phyloP scores from a whole-genome alignment of 1,140 invertebrate species.

The Archegozetes longisetosus region DNA sequence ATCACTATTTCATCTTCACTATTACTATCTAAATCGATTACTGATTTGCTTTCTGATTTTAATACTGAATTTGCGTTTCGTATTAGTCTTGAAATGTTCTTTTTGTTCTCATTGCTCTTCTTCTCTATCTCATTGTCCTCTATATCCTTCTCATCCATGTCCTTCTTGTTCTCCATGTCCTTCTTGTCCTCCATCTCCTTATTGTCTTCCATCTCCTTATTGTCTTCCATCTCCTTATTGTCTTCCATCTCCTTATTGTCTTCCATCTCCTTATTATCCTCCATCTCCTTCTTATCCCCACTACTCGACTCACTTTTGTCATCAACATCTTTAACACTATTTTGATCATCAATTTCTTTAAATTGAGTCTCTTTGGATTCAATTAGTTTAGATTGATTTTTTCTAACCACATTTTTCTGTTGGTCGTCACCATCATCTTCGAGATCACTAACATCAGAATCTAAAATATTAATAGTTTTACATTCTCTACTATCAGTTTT shows the following conservation, averaged over 20 bases:
- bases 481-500: too few species aligned
- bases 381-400: too few species aligned
- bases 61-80: background rate
- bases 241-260: background rate
- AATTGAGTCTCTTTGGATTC: too few species aligned
- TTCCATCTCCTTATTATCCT: background rate
- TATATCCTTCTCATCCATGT: background rate
- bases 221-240: background rate
- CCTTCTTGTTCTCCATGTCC: background rate
- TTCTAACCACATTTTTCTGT: background rate
- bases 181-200: background rate
- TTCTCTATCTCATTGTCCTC: background rate
- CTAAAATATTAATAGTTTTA: background rate
- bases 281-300: background rate
- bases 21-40: background rate
- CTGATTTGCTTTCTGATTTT: background rate
- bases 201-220: background rate
- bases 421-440: background rate
- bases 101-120: background rate
- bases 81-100: too few species aligned
- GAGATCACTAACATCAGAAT: background rate
- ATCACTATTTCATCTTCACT: background rate
- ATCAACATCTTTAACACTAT: too few species aligned
- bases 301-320: background rate
- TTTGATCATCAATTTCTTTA: too few species aligned